Conservation (phyloP, 2,113 vertebrate species). For the Lophochroa leadbeateri region DNA sequence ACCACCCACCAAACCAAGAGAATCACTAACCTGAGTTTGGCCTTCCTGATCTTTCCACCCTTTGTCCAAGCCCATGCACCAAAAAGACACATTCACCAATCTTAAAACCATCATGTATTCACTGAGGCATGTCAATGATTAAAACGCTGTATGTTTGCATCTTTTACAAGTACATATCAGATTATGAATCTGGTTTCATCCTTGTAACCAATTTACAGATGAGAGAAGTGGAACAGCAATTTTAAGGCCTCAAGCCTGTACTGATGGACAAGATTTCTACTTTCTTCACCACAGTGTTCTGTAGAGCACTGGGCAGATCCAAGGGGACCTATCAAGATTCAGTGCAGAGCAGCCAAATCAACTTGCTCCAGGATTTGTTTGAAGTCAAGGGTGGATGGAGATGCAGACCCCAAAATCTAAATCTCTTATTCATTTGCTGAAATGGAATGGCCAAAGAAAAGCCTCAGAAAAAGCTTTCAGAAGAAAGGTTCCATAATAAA, state of each 20-base stretch:
- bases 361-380: neutral
- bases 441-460: neutral
- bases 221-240: neutral
- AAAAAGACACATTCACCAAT: neutral
- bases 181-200: neutral
- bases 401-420: neutral
- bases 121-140: neutral
- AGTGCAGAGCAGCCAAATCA: neutral
- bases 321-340: neutral
- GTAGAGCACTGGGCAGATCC: neutral
- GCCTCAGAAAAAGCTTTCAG: neutral
- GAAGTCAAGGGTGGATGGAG: neutral
- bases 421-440: neutral
- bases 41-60: neutral
- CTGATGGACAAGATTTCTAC: neutral
- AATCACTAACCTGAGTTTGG: neutral
- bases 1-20: neutral
- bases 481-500: neutral
- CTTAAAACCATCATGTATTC: neutral
- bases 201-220: neutral
- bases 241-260: neutral
- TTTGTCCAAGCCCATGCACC: neutral
- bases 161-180: neutral
- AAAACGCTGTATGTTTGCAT: neutral
- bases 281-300: neutral